A percentile compares a stretch with the other conserved stretches of the same genome.
These are phyloP conservation scores for Candidula unifasciata DNA, from an alignment of 2,888 invertebrate species.

Conservation along the genomic window DNA sequence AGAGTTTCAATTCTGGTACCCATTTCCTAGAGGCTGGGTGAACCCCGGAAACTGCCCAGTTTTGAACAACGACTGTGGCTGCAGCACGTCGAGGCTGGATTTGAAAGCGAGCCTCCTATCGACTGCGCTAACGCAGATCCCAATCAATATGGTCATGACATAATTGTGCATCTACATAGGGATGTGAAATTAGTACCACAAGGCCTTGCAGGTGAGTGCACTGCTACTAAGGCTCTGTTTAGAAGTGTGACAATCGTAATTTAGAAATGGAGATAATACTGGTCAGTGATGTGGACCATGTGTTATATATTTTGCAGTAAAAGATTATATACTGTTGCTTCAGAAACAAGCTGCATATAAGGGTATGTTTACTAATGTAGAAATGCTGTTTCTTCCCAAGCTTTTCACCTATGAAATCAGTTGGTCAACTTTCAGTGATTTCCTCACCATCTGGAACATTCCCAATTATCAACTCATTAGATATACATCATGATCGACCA, in stretches of 20 bases:
- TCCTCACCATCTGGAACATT: slow-evolving; percentile 60
- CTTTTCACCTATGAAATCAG: slow-evolving; percentile 23
- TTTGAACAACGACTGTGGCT: too few relatives aligned
- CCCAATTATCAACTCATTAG: slow-evolving; percentile 56
- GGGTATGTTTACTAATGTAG: not conserved
- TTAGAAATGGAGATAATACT: not conserved
- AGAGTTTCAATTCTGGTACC: too few relatives aligned
- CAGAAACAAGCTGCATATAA: not conserved
- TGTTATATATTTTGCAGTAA: not conserved
- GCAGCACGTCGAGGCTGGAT: too few relatives aligned
- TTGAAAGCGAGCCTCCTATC: too few relatives aligned
- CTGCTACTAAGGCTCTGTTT: not conserved
- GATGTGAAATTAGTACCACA: too few relatives aligned
- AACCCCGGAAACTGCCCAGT: too few relatives aligned
- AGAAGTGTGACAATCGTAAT: not conserved
- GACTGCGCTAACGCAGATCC: too few relatives aligned
- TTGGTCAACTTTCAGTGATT: slow-evolving; percentile 43
- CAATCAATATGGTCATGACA: too few relatives aligned
- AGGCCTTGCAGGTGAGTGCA: not conserved
- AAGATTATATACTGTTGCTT: not conserved
- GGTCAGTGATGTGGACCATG: not conserved
- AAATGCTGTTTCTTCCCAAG: not conserved
- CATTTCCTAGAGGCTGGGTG: too few relatives aligned
- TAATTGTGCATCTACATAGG: too few relatives aligned
- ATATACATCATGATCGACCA: slow-evolving; percentile 56